A percentile compares a stretch with the other conserved stretches of the same genome.
These are phyloP conservation scores for Protula sp. DNA, from an alignment of 2,888 invertebrate species.

Conservation along the genomic window DNA sequence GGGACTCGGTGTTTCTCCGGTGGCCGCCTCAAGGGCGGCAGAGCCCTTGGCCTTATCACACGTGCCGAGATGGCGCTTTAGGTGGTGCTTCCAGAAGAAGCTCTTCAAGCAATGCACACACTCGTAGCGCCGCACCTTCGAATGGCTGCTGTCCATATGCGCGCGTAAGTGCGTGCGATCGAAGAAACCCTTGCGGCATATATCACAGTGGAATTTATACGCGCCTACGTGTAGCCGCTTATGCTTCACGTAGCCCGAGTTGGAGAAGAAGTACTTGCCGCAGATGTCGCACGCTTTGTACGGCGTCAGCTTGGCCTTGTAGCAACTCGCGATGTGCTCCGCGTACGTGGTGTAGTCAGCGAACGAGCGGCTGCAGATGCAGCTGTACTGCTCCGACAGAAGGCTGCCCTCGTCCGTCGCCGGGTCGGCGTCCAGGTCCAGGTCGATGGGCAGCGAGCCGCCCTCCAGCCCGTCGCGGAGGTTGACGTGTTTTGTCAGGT, in stretches of 20 bases:
- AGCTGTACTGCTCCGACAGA: conserved; percentile 9
- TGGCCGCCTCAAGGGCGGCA: neutral
- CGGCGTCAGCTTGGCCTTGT: conserved; percentile 14
- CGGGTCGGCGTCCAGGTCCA: neutral
- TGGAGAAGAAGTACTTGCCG: conserved; percentile 22
- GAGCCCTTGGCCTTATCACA: conserved; percentile 1
- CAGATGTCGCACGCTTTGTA: conserved; percentile 21
- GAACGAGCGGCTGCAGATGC: conserved; percentile 10
- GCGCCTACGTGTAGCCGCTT: conserved; percentile 20
- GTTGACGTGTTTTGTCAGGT: conserved; percentile 17
- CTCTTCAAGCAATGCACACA: conserved; percentile 20
- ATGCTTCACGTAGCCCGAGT: conserved; percentile 23
- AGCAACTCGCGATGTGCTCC: conserved; percentile 9
- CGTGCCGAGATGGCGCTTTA: conserved; percentile 20
- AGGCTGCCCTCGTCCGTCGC: neutral
- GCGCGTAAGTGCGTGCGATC: conserved; percentile 18
- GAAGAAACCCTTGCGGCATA: conserved; percentile 24
- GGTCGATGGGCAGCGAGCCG: neutral
- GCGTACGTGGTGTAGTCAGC: conserved; percentile 14
- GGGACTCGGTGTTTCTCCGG: neutral
- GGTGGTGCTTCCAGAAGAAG: conserved; percentile 28
- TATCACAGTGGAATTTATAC: conserved; percentile 18
- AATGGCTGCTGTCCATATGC: conserved; percentile 22
- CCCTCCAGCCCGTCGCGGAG: neutral
- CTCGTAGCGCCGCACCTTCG: conserved; percentile 21